These are phyloP conservation scores for Seira ritae DNA, from an alignment of 2,888 invertebrate genomes.

Conservation along the genomic window DNA sequence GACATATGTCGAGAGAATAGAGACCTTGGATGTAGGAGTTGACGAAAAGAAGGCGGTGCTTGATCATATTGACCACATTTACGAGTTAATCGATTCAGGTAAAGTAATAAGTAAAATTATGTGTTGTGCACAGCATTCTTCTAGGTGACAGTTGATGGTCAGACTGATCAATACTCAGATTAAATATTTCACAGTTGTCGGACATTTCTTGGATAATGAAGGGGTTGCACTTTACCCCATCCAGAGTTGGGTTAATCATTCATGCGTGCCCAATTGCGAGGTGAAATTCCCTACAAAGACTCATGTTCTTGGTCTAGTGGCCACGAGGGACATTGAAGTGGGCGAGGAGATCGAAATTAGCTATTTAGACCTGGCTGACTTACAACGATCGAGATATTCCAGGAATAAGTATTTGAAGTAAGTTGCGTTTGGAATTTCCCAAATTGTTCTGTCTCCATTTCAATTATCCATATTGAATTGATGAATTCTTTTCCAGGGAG, in stretches of 20 bases:
- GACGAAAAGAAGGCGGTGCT: conserved; percentile 84
- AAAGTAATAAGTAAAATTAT: not conserved
- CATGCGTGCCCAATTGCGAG: conserved; percentile 92
- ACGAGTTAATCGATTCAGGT: conserved; percentile 85
- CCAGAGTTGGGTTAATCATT: conserved; percentile 96
- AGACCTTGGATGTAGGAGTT: conserved; percentile 81
- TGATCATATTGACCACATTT: conserved; percentile 87
- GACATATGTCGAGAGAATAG: conserved; percentile 88
- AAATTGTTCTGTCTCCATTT: conserved; percentile 23
- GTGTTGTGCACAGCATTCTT: too few species aligned
- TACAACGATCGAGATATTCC: conserved; percentile 89
- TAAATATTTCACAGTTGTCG: conserved; percentile 76
- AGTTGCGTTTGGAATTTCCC: conserved; percentile 24
- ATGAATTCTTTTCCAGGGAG: conserved; percentile 79
- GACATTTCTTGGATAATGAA: conserved; percentile 92
- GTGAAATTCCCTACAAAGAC: conserved; percentile 90
- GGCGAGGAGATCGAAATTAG: conserved; percentile 94
- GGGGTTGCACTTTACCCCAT: conserved; percentile 90
- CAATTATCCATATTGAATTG: conserved; percentile 42
- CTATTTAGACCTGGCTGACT: conserved; percentile 90
- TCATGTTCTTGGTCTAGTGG: conserved; percentile 84
- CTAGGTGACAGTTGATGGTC: too few species aligned
- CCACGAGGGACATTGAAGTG: conserved; percentile 83
- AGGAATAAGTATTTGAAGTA: conserved; percentile 85
- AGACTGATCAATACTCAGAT: not conserved